Evolutionary conservation across 1,140 invertebrate species (phyloP).

Genomic region (Leptoteleia sp.): DNA sequence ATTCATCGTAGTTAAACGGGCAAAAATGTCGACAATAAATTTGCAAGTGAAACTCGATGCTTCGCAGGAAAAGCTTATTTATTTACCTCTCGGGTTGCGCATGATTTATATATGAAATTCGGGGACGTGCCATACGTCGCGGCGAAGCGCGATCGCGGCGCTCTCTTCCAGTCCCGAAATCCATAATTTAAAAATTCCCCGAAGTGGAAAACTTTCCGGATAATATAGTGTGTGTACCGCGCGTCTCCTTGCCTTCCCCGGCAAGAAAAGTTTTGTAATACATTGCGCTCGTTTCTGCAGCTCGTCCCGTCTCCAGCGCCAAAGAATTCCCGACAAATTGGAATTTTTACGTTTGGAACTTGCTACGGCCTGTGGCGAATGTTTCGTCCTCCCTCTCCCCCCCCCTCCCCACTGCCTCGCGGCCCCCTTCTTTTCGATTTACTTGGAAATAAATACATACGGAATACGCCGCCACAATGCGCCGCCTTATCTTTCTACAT

Average conservation of each 20-base stretch:
- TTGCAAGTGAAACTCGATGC: constrained; percentile 69
- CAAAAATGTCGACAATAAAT: constrained; percentile 68
- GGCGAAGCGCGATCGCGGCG: constrained; percentile 66
- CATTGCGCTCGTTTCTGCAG: constrained; percentile 76
- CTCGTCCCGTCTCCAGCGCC: constrained; percentile 72
- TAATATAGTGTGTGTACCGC: constrained; percentile 75
- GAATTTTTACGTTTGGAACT: constrained; percentile 76
- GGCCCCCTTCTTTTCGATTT: constrained; percentile 59
- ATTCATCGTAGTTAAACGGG: constrained; percentile 69
- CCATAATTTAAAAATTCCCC: constrained; percentile 80
- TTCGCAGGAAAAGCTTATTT: constrained; percentile 69
- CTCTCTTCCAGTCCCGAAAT: constrained; percentile 73
- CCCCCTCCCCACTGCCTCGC: too few relatives aligned
- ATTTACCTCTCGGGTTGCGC: constrained; percentile 68
- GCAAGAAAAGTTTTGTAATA: constrained; percentile 78
- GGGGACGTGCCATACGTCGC: constrained; percentile 70
- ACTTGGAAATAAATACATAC: constrained; percentile 66
- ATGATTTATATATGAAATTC: constrained; percentile 70
- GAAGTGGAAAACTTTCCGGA: constrained; percentile 78
- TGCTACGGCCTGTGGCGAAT: constrained; percentile 57
- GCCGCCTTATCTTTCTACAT: constrained; percentile 58
- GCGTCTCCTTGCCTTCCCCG: constrained; percentile 67
- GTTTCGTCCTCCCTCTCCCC: constrained; percentile 20
- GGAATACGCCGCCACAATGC: constrained; percentile 54
- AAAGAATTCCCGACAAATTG: constrained; percentile 75